phyloP scores from a whole-genome alignment of 2,888 invertebrate genomes.

The Microchrysa polita region DNA sequence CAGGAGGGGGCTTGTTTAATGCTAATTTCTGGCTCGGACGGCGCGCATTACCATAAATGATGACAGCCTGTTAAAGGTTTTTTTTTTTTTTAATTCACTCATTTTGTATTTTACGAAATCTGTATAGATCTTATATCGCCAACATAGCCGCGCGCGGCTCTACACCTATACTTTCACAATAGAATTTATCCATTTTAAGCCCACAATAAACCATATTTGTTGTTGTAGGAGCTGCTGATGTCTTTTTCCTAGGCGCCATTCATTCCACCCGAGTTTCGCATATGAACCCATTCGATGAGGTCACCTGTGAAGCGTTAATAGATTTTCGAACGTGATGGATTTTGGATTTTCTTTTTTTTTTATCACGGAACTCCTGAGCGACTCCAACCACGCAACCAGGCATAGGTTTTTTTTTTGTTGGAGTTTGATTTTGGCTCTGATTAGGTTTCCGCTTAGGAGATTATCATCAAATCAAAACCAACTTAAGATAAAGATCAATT shows the following conservation, averaged over 20 bases:
- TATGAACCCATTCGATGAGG: conserved; percentile 9
- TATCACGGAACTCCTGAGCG: conserved; percentile 39
- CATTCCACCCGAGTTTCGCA: not conserved
- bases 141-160: not conserved
- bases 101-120: not conserved
- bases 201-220: not conserved
- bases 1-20: conserved; percentile 28
- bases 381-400: not conserved
- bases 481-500: conserved; percentile 31
- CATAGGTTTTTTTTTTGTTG: conserved; percentile 2
- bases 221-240: not conserved
- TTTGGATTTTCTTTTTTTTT: conserved; percentile 30
- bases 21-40: conserved; percentile 28
- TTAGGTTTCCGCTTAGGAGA: too few relatives aligned
- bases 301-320: conserved; percentile 7
- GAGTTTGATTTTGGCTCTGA: not conserved
- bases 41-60: conserved; percentile 39
- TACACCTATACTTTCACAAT: conserved; percentile 16
- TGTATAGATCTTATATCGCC: too few relatives aligned
- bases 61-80: conserved; percentile 37
- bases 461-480: not conserved
- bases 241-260: conserved; percentile 26
- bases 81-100: conserved; percentile 7
- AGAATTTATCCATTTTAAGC: conserved; percentile 32
- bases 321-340: not conserved